Evolutionary conservation across 2,797 vertebrate genomes (phyloP), one percentile per base, ranked within the genome.

Genomic region (Scolopax bukidnonensis): DNA sequence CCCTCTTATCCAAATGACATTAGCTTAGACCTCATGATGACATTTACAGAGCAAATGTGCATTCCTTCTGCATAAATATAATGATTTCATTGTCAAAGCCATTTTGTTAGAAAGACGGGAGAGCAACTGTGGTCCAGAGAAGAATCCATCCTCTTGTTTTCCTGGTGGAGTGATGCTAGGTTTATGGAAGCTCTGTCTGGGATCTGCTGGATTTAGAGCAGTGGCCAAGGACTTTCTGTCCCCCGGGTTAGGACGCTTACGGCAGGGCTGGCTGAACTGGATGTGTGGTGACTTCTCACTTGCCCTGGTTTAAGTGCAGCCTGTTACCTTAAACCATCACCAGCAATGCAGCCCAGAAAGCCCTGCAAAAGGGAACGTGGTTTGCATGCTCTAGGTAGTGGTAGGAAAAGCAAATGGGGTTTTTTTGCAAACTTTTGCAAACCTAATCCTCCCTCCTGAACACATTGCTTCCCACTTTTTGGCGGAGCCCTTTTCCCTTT

Each of bases 161-260:
- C 25, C 56, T 65, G 43, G 27, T 0, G 5, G 51, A 61, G 17
- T 4, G 9, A 13, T 20, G 48, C 9, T 23, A 5, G 1, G 1
- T 65, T 87, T 80, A 64, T 56, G 1, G 4, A 30, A 81, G 28
- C 2, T 65, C 28, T 78, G n/a, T 4, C 45, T 69, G 40, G 54
- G 24, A 48, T 74, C 51, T 67, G 40, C 68, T 77, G 78, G 40
- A 41, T 56, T 69, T 84, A 33, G 40, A 56, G n/a, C 47, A 67
- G 36, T 18, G 10, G 40, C 13, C 67, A 48, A 79, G 43, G 59
- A 13, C 38, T 27, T 78, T 43, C 43, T 40, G 70, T 14, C 32
- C 12, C 30, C 13, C 12, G 12, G 64, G 48, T 67, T 1, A 36
- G 16, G 12, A 15, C 4, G 59, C 6, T 74, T 16, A 1, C 0